Base-by-base conservation (phyloP, 2,797 vertebrate genomes). In the Phoeniculus purpureus region DNA sequence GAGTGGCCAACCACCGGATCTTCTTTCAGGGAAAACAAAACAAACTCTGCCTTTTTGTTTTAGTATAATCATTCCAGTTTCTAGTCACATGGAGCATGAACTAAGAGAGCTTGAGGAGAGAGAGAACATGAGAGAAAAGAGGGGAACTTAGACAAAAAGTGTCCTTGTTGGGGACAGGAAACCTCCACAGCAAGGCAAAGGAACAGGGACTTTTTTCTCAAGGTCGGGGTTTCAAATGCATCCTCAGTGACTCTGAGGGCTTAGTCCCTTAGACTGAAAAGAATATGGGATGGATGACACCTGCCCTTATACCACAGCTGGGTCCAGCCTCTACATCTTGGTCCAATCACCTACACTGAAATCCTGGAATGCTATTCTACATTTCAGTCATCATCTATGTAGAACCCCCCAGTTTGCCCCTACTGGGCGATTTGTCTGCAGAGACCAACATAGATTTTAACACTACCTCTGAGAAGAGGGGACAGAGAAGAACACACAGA, bases 21-120 rank as follows among this genome's bases (percentile, higher is more conserved):
- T 92, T 96, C 96, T 93, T 85, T 94, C 91, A 95, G 48, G 75
- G 91, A 94, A 97, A 96, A 90, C 96, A 96, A 96, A 96, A 92
- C 83, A 89, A 91, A 88, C 82, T 85, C 58, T 68, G 32, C 77
- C 92, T 94, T 92, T 96, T 96, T 96, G 71, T 94, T 96, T 94
- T 87, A 83, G 87, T 90, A 89, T 93, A 94, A 89, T 93, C 90
- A 91, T 95, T 95, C 89, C 93, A 75, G 93, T 83, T 94, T 85
- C 87, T 93, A 94, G 92, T 95, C 91, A 89, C 87, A 94, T 77
- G 85, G 94, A 96, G 89, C 77, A 52, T 9, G 77, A 91, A 77
- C 70, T 55, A 73, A 90, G 61, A 92, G 16, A 43, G 62, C 54
- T 50, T 74, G 50, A 89, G 83, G 47, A 72, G 83, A 86, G 27